A percentile compares a stretch with the other conserved stretches of the same genome.
Conservation (phyloP, 2,888 invertebrate genomes). For the Brachyptera risi region DNA sequence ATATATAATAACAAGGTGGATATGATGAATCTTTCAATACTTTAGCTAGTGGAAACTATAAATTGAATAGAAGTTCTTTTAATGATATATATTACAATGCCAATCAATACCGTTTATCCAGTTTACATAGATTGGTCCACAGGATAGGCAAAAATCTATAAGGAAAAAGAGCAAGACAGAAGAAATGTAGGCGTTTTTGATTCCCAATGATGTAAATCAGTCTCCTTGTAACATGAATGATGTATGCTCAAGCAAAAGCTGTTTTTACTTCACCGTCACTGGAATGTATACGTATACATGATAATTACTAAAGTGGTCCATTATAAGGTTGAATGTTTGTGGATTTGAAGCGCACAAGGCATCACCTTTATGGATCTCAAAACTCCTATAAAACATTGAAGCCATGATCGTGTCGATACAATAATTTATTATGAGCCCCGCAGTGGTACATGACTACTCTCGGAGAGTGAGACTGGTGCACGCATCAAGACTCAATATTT, state of each 20-base stretch:
- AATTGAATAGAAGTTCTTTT: too few species aligned
- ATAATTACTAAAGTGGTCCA: conserved; percentile 12
- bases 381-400: conserved; percentile 2
- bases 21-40: too few species aligned
- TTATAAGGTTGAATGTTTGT: conserved; percentile 11
- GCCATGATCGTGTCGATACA: conserved; percentile 2
- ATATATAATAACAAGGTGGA: too few species aligned
- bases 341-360: conserved; percentile 2
- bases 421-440: conserved; percentile 11
- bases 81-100: conserved; percentile 3
- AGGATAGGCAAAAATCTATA: too few species aligned
- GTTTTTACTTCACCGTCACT: conserved; percentile 9
- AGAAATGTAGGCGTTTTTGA: neutral
- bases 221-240: neutral
- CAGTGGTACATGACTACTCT: conserved; percentile 1
- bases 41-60: too few species aligned
- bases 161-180: too few species aligned
- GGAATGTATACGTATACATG: conserved; percentile 6
- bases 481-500: too few species aligned
- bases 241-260: conserved; percentile 4
- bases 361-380: conserved; percentile 15
- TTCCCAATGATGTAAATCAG: neutral
- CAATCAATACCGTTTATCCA: too few species aligned
- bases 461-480: neutral
- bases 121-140: too few species aligned